Evolutionary conservation across 2,113 vertebrate genomes (phyloP).

Genomic region (Calidris pygmaea): DNA sequence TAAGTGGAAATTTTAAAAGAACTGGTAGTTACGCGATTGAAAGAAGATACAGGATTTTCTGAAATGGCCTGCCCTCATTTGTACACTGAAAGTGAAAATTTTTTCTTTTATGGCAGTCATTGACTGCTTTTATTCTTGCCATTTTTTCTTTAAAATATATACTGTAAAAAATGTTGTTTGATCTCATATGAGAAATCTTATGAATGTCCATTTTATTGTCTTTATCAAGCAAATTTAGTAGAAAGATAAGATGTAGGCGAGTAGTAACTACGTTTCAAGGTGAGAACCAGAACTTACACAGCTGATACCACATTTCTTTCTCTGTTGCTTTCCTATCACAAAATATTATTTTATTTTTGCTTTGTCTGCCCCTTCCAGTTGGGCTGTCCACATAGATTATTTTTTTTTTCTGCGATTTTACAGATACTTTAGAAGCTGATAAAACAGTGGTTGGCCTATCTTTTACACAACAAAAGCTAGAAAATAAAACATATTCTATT

Average conservation of each 20-base stretch:
- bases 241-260: background rate
- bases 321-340: background rate
- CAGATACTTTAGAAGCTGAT: background rate
- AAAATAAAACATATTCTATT: background rate
- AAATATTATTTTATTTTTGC: background rate
- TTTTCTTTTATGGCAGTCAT: background rate
- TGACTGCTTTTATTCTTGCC: background rate
- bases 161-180: background rate
- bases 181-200: background rate
- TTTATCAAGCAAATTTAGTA: background rate
- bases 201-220: background rate
- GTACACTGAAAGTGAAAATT: background rate
- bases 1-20: background rate
- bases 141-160: background rate
- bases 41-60: background rate
- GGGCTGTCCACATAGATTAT: background rate
- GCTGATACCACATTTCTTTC: background rate
- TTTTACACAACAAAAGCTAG: background rate
- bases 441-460: background rate
- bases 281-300: background rate
- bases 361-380: background rate
- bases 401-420: background rate
- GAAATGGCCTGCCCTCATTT: background rate
- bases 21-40: background rate
- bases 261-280: background rate